Evolutionary conservation across 2,113 vertebrate genomes (phyloP), one percentile per base, ranked within the genome.

Genomic region (Ochotona princeps): DNA sequence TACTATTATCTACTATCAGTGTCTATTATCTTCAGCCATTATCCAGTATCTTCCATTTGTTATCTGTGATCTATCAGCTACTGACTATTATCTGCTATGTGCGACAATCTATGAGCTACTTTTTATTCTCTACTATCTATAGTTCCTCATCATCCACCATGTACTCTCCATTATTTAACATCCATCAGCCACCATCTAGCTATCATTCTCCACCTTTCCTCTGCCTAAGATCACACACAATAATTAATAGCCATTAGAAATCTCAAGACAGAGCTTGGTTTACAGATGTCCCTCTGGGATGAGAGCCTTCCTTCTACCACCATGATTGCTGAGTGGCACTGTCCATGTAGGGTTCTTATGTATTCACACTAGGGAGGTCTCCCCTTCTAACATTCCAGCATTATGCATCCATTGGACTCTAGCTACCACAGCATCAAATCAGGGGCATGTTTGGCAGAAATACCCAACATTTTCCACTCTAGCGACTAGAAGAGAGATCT

Each of bases 1-100:
- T 87, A 87, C 95, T 96, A 95, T 97, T 96, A 96, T 95, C 84
- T 75, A 84, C 94, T 95, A 89, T 96, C 94, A 95, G 92, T 87
- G 91, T 95, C 94, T 96, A 95, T 95, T 95, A 97, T 96, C 91
- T 69, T 54, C 84, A 81, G 0, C 81, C 95, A 90, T 95, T 96
- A 97, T 84, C 93, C 81, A 90, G 94, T 91, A 94, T 91, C 91
- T 97, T 87, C 81, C 96, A 94, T 96, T 95, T 96, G 95, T 96
- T 96, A 95, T 95, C 96, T 94, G 78, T 79, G 96, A 94, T 95
- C 96, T 93, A 78, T 92, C 92, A 60, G 94, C 93, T 81, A 18
- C 92, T 70, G 38, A 94, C 96, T 96, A 85, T 96, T 95, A 95
- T 93, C 90, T 54, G 67, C 35, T 21, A 44, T 15, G 80, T 87